A percentile compares a stretch with the other conserved stretches of the same genome.
These are phyloP conservation scores for Ochropleura leucogaster DNA, from an alignment of 2,888 invertebrate species.

Conservation along the genomic window DNA sequence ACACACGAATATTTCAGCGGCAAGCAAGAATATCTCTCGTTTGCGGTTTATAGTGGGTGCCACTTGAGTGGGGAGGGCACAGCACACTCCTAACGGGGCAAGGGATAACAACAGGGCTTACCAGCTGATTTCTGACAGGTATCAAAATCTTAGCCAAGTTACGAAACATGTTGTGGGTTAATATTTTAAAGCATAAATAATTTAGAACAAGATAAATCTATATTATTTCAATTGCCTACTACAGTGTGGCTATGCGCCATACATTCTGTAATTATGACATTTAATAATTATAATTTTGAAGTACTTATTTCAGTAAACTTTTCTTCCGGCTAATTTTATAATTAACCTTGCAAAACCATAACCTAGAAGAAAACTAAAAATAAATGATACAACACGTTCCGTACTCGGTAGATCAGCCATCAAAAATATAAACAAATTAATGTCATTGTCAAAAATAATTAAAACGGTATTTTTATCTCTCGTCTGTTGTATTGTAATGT, in stretches of 20 bases:
- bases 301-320: neutral
- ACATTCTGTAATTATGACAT: conserved; percentile 4
- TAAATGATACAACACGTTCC: conserved; percentile 42
- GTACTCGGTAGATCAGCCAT: conserved; percentile 27
- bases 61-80: neutral
- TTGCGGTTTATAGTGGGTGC: neutral
- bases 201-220: neutral
- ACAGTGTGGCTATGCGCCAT: neutral
- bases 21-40: neutral
- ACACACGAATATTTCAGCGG: conserved; percentile 26
- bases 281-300: neutral
- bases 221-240: neutral
- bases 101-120: conserved; percentile 63
- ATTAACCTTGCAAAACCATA: conserved; percentile 27
- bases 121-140: conserved; percentile 80
- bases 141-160: conserved; percentile 78
- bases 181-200: neutral
- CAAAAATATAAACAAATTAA: conserved; percentile 11
- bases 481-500: neutral
- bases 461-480: neutral
- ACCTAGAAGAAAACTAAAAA: conserved; percentile 44
- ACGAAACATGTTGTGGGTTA: conserved; percentile 77
- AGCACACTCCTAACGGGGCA: too few relatives aligned
- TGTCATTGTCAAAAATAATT: conserved; percentile 11
- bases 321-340: conserved; percentile 34